Conservation (phyloP, 2,113 vertebrate species). For the Eublepharis macularius region DNA sequence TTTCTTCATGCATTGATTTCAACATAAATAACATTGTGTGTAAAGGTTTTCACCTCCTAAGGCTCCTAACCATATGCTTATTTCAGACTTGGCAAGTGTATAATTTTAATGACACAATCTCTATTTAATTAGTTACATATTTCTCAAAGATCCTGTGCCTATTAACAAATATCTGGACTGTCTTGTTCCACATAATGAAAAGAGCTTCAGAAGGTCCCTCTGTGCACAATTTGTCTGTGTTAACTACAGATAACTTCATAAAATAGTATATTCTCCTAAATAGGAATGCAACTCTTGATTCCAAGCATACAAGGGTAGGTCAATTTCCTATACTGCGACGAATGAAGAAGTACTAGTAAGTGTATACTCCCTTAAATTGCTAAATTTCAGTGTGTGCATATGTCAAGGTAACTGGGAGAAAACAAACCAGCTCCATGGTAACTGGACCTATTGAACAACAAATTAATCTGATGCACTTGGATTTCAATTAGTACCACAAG, state of each 20-base stretch:
- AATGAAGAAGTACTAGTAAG: background rate
- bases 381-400: background rate
- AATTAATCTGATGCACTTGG: background rate
- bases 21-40: too few species aligned
- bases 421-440: background rate
- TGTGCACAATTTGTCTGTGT: background rate
- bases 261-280: background rate
- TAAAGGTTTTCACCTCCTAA: too few species aligned
- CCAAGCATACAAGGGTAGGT: background rate
- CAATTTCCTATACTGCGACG: background rate
- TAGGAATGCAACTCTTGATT: background rate
- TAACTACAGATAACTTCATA: background rate
- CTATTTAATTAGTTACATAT: background rate
- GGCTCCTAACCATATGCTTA: too few species aligned
- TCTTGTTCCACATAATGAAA: background rate
- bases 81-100: background rate
- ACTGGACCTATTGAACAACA: background rate
- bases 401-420: background rate
- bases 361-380: background rate
- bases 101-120: background rate
- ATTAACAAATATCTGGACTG: background rate
- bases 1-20: too few species aligned
- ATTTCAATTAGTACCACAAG: background rate
- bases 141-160: background rate
- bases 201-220: background rate